Conservation (phyloP, 2,888 invertebrate species). For the Lydus trimaculatus region DNA sequence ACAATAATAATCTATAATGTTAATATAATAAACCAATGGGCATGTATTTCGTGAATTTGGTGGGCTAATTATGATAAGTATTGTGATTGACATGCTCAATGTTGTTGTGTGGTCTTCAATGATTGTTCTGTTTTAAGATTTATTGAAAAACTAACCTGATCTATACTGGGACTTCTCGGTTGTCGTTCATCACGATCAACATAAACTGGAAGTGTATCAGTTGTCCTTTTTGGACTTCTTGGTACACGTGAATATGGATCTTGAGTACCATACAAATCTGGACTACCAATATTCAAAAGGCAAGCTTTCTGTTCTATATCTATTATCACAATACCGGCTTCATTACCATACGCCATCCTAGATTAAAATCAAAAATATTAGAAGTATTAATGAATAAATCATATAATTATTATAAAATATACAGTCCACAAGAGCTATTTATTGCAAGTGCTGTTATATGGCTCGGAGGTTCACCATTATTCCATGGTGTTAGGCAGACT, state of each 20-base stretch:
- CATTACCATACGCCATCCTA: conserved; percentile 97
- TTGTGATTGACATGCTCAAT: conserved; percentile 1
- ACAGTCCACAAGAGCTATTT: conserved; percentile 98
- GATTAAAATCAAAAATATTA: conserved; percentile 38
- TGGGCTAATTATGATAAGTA: neutral
- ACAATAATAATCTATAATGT: conserved; percentile 28
- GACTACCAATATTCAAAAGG: conserved; percentile 86
- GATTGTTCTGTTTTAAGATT: neutral
- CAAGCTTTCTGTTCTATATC: conserved; percentile 92
- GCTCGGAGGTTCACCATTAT: conserved; percentile 80
- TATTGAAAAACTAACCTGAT: conserved; percentile 74
- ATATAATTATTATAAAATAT: conserved; percentile 62
- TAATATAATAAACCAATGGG: conserved; percentile 3
- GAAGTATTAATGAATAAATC: neutral
- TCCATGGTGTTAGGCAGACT: conserved; percentile 89
- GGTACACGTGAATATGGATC: conserved; percentile 81
- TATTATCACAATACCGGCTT: conserved; percentile 93
- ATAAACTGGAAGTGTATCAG: conserved; percentile 59
- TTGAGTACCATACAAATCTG: conserved; percentile 88
- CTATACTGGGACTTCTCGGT: conserved; percentile 85
- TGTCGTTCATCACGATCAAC: conserved; percentile 61
- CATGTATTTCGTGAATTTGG: neutral
- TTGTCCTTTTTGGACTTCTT: conserved; percentile 58
- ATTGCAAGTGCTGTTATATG: conserved; percentile 89
- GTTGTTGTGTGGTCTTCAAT: neutral